phyloP scores from a whole-genome alignment of 1,140 invertebrate species.

The Belonocnema kinseyi region DNA sequence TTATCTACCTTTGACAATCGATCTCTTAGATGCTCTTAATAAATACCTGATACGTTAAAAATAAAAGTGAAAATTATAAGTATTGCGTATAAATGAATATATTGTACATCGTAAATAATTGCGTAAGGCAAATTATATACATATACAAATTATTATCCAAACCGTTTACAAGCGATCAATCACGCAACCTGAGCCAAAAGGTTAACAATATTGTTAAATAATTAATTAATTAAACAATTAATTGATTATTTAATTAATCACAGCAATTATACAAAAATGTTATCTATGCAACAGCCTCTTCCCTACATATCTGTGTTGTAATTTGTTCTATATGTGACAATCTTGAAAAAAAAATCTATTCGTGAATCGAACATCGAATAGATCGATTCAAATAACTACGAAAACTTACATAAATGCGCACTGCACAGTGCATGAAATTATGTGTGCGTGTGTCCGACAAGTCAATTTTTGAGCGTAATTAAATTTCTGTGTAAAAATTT shows the following conservation, averaged over 20 bases:
- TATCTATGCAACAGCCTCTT: constrained; percentile 58
- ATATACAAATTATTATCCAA: neutral
- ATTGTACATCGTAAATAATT: constrained; percentile 18
- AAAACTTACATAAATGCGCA: neutral
- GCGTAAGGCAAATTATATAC: constrained; percentile 9
- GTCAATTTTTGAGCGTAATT: neutral
- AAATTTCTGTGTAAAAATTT: neutral
- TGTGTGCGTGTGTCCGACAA: neutral
- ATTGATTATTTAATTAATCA: constrained; percentile 22
- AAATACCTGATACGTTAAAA: constrained; percentile 44
- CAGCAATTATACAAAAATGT: constrained; percentile 38
- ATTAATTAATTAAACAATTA: neutral
- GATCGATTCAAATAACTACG: neutral
- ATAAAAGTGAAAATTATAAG: constrained; percentile 36
- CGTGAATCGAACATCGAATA: constrained; percentile 14
- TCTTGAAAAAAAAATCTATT: constrained; percentile 46
- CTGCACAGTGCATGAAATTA: constrained; percentile 14
- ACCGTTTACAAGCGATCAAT: constrained; percentile 20
- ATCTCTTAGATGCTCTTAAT: constrained; percentile 51
- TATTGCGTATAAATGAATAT: constrained; percentile 42
- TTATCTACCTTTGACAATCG: constrained; percentile 63
- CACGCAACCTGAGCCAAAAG: neutral
- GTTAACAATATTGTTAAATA: neutral
- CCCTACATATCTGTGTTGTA: constrained; percentile 63
- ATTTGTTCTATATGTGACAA: constrained; percentile 58